Percentiles rank a stretch among this genome's conserved stretches.
Evolutionary conservation across 2,888 invertebrate genomes (phyloP).

Genomic region (Ditula angustiorana): DNA sequence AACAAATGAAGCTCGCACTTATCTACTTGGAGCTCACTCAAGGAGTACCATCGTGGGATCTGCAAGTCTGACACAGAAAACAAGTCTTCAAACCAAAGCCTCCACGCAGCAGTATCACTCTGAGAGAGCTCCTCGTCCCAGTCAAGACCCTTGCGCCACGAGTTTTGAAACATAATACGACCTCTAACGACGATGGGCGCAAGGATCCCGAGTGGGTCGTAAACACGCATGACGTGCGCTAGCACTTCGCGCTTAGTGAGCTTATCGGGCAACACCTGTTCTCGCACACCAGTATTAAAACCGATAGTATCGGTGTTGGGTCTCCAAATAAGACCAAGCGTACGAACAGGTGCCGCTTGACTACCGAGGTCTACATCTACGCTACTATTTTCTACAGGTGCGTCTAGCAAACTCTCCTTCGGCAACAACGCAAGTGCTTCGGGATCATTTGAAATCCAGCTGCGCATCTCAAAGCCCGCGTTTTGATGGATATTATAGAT

Average conservation of each 20-base stretch:
- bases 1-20: background rate
- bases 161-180: constrained; percentile 11
- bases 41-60: background rate
- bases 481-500: background rate
- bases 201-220: no score
- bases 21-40: background rate
- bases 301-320: background rate
- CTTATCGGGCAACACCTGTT: no score
- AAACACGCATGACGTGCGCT: no score
- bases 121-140: constrained; percentile 21
- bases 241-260: no score
- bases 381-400: background rate
- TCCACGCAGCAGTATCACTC: constrained; percentile 39
- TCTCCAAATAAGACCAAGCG: constrained; percentile 4
- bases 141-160: constrained; percentile 8
- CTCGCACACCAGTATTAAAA: background rate
- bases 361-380: no score
- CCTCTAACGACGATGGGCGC: background rate
- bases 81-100: constrained; percentile 43
- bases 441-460: background rate
- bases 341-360: no score
- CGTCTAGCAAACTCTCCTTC: background rate
- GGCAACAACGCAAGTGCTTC: background rate
- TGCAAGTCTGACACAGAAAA: constrained; percentile 2
- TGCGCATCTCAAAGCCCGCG: background rate